phyloP scores from a whole-genome alignment of 2,888 invertebrate genomes.

The Hedya salicella region DNA sequence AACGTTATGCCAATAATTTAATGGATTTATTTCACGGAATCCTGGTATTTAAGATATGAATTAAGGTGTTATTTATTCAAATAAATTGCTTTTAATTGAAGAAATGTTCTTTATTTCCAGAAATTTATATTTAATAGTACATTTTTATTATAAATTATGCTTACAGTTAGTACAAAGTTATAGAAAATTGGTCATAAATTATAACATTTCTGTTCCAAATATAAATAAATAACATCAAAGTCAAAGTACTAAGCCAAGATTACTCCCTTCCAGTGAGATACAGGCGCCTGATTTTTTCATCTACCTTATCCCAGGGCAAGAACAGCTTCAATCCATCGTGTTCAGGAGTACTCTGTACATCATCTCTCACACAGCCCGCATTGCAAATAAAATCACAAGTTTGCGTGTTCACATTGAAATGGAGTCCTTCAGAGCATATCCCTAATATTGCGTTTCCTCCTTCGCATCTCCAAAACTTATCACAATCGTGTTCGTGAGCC shows the following conservation, averaged over 20 bases:
- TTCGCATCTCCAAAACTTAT: constrained; percentile 72
- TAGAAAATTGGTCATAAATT: no score
- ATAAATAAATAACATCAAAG: not conserved
- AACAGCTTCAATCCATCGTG: constrained; percentile 61
- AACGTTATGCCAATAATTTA: no score
- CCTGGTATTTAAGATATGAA: no score
- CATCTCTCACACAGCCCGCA: constrained; percentile 57
- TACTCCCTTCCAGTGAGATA: constrained; percentile 29
- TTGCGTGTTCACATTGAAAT: constrained; percentile 63
- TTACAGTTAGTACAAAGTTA: no score
- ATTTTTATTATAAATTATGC: no score
- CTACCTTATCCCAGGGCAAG: constrained; percentile 62
- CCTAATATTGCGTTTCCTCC: constrained; percentile 55
- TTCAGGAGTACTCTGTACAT: constrained; percentile 52
- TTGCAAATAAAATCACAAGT: constrained; percentile 73
- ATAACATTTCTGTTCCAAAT: not conserved
- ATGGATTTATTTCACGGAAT: no score
- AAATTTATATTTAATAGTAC: no score
- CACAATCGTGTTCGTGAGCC: constrained; percentile 69
- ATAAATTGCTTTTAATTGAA: not conserved
- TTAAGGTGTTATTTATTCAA: constrained; percentile 25
- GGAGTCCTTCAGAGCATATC: constrained; percentile 69
- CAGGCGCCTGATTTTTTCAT: constrained; percentile 45
- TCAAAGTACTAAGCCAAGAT: not conserved
- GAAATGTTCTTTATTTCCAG: not conserved